These are phyloP conservation scores for Oreochromis spilurus DNA, from an alignment of 2,113 vertebrate genomes.

Conservation along the genomic window DNA sequence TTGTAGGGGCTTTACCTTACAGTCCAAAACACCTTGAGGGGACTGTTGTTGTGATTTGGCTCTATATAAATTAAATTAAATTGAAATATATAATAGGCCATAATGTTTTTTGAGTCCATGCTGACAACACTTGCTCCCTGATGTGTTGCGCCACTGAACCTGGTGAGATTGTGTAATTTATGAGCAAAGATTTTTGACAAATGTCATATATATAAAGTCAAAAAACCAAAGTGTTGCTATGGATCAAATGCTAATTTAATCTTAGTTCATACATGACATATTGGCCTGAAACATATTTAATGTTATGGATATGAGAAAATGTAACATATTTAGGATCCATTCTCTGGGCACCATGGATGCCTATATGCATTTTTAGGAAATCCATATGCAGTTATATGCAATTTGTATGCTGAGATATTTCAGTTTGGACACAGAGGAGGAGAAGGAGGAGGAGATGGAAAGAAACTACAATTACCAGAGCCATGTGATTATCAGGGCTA, in stretches of 20 bases:
- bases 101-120: not conserved
- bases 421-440: not conserved
- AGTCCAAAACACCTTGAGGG: not conserved
- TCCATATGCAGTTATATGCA: not conserved
- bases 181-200: not conserved
- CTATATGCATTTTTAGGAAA: not conserved
- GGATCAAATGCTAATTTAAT: not conserved
- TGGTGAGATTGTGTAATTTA: not conserved
- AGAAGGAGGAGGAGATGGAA: not conserved
- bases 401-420: not conserved
- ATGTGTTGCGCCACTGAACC: not conserved
- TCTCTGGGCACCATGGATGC: not conserved
- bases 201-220: not conserved
- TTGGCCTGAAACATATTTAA: not conserved
- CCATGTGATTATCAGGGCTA: not conserved
- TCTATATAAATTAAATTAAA: accelerated
- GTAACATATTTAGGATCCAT: not conserved
- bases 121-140: not conserved
- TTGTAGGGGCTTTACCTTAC: not conserved
- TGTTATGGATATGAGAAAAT: not conserved
- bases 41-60: not conserved
- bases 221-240: not conserved
- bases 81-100: not conserved
- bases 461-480: not conserved
- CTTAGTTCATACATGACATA: not conserved